A percentile compares a stretch with the other conserved stretches of the same genome.
These are phyloP conservation scores for Apaloderma vittatum DNA, from an alignment of 2,113 vertebrate species.

Conservation along the genomic window DNA sequence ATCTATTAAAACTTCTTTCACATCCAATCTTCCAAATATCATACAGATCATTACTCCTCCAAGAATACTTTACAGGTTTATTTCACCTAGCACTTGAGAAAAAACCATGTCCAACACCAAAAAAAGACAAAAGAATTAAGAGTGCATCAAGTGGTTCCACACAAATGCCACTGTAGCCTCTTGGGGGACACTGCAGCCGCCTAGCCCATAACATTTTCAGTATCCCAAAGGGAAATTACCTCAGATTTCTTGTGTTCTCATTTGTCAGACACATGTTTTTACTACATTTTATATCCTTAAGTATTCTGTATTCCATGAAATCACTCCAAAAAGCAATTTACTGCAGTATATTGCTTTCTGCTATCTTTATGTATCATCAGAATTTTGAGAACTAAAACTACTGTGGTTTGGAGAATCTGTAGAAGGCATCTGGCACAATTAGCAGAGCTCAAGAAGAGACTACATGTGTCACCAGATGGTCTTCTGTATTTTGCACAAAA, in stretches of 20 bases:
- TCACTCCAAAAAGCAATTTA: slow-evolving; percentile 65
- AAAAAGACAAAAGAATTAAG: slow-evolving; percentile 12
- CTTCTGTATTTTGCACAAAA: not conserved
- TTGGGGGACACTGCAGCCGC: not conserved
- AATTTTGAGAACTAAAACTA: slow-evolving; percentile 49
- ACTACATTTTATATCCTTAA: slow-evolving; percentile 53
- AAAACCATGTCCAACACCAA: slow-evolving; percentile 6
- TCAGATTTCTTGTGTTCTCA: slow-evolving; percentile 53
- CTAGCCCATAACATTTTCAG: slow-evolving; percentile 8
- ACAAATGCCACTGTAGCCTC: slow-evolving; percentile 50
- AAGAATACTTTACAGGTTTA: slow-evolving; percentile 39
- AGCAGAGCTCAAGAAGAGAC: slow-evolving; percentile 19
- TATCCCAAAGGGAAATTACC: slow-evolving; percentile 61
- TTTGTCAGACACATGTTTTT: slow-evolving; percentile 59
- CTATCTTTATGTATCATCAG: slow-evolving; percentile 60
- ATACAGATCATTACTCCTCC: not conserved
- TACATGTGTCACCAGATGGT: slow-evolving; percentile 28
- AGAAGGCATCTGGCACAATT: slow-evolving; percentile 55
- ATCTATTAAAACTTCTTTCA: slow-evolving; percentile 6
- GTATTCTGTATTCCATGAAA: slow-evolving; percentile 46
- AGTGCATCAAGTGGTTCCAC: slow-evolving; percentile 11
- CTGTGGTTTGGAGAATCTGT: slow-evolving; percentile 42
- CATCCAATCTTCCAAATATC: not conserved
- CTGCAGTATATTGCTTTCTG: slow-evolving; percentile 50
- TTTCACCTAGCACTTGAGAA: slow-evolving; percentile 2